These are phyloP conservation scores for Portunus trituberculatus DNA, from an alignment of 1,140 invertebrate species.

Conservation along the genomic window DNA sequence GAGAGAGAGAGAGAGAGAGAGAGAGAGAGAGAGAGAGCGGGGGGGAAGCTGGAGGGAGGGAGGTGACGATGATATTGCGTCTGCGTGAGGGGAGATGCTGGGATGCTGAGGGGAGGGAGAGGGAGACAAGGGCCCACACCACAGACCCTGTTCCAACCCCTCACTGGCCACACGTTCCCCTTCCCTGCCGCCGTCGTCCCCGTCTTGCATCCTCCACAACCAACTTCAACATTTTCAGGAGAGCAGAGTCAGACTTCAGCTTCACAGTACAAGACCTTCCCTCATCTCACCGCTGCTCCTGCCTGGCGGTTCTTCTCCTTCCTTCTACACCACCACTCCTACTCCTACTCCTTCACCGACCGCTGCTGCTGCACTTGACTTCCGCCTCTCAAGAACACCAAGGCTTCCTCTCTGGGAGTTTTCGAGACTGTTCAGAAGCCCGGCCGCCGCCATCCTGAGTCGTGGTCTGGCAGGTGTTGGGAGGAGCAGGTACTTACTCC, in stretches of 20 bases:
- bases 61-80: constrained; percentile 38
- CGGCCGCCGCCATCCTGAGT: no score
- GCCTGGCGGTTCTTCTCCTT: neutral
- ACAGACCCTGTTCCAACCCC: constrained; percentile 62
- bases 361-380: constrained; percentile 9
- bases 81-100: constrained; percentile 65
- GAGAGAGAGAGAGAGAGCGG: neutral
- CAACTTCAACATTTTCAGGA: constrained; percentile 62
- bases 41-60: neutral
- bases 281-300: neutral
- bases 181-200: constrained; percentile 42
- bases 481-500: no score
- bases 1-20: constrained; percentile 20
- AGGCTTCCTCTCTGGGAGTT: no score
- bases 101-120: constrained; percentile 68
- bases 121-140: constrained; percentile 58
- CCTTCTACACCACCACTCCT: constrained; percentile 3
- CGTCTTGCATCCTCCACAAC: constrained; percentile 18
- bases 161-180: constrained; percentile 48
- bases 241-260: no score
- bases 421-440: no score
- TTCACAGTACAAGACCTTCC: no score
- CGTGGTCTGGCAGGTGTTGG: no score
- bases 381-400: no score
- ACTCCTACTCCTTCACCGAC: constrained; percentile 37